Evolutionary conservation across 2,113 vertebrate species (phyloP).

Genomic region (Nymphicus hollandicus): DNA sequence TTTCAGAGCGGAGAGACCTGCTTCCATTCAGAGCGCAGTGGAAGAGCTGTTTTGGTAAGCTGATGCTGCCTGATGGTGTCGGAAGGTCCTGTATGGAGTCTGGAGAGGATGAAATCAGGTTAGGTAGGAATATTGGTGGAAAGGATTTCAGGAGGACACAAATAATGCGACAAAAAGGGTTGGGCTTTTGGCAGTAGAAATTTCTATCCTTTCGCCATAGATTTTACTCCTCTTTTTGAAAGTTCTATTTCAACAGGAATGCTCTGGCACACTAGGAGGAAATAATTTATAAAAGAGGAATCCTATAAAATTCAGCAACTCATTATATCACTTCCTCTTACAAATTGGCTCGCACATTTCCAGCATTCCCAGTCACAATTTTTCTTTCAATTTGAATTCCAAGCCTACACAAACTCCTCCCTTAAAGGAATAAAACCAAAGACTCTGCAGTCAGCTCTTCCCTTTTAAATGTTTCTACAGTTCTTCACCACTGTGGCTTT

Average conservation of each 20-base stretch:
- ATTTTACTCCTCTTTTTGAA: not conserved
- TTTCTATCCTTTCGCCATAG: not conserved
- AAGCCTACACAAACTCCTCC: not conserved
- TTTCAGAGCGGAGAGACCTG: not conserved
- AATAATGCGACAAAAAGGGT: not conserved
- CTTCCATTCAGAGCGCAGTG: not conserved
- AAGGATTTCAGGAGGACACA: not conserved
- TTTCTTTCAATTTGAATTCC: not conserved
- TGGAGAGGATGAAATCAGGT: accelerated
- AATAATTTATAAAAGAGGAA: not conserved
- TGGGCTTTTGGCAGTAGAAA: not conserved
- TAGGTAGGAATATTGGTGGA: not conserved
- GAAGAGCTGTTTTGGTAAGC: not conserved
- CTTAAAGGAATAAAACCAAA: not conserved
- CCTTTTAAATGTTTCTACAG: not conserved
- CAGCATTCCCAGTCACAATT: not conserved
- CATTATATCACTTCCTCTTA: not conserved
- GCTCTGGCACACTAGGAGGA: not conserved
- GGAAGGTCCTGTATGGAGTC: not conserved
- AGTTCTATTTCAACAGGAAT: not conserved
- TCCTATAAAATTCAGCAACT: not conserved
- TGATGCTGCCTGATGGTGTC: not conserved
- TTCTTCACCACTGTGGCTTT: not conserved
- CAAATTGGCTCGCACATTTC: not conserved
- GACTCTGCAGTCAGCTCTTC: not conserved